These are phyloP conservation scores for Rhea americana DNA, from an alignment of 2,113 vertebrate species.

Conservation along the genomic window DNA sequence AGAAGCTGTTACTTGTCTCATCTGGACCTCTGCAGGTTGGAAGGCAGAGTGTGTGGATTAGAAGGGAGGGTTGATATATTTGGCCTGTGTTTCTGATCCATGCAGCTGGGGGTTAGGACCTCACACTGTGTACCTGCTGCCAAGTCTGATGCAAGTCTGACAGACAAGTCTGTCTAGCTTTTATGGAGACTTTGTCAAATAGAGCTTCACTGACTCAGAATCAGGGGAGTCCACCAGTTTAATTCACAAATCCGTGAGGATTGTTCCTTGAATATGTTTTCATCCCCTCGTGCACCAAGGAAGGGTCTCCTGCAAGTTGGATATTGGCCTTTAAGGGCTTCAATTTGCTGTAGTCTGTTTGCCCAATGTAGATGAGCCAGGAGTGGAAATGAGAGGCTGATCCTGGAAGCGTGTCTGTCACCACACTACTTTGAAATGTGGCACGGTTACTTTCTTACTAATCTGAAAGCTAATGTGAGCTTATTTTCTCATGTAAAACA, in stretches of 20 bases:
- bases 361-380: background rate
- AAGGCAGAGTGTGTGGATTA: background rate
- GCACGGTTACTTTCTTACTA: background rate
- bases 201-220: background rate
- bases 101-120: background rate
- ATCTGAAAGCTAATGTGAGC: background rate
- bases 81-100: rapidly evolving
- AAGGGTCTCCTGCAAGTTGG: background rate
- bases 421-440: rapidly evolving
- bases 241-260: background rate
- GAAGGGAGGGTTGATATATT: background rate
- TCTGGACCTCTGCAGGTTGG: background rate
- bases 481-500: background rate
- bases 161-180: background rate
- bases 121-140: background rate
- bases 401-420: background rate
- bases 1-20: background rate
- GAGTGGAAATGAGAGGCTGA: background rate
- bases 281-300: background rate
- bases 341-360: background rate
- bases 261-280: background rate
- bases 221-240: background rate
- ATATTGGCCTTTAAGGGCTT: background rate
- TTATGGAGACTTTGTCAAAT: background rate
- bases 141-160: background rate